Evolutionary conservation across 2,888 invertebrate genomes (phyloP).

Genomic region (Biston stratarius): DNA sequence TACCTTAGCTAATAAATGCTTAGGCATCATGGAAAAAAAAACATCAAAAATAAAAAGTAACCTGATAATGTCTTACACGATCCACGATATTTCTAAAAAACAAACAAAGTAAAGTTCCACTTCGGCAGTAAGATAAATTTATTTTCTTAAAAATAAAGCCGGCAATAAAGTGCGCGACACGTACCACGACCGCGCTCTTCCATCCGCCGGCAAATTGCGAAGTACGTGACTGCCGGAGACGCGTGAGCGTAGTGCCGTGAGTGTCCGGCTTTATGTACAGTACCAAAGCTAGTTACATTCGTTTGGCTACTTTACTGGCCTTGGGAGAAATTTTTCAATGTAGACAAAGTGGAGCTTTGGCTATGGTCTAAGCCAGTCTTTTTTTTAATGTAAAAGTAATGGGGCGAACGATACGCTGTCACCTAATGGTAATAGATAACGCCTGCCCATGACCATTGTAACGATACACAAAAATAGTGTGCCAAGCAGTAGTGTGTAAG

Average conservation of each 20-base stretch:
- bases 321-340: conserved; percentile 1
- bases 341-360: conserved; percentile 1
- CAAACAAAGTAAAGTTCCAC: conserved; percentile 38
- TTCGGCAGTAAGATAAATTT: conserved; percentile 47
- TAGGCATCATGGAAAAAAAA: not conserved
- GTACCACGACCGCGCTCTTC: conserved; percentile 63
- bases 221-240: conserved; percentile 57
- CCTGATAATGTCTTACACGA: not conserved
- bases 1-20: no score
- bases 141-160: conserved; percentile 60
- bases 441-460: no score
- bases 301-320: conserved; percentile 8
- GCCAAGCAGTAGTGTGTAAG: no score
- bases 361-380: not conserved
- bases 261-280: conserved; percentile 18
- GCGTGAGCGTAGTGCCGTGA: conserved; percentile 26
- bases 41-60: conserved; percentile 3
- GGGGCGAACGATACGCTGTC: no score
- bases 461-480: no score
- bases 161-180: conserved; percentile 62
- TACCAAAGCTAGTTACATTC: conserved; percentile 17
- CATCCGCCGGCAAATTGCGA: conserved; percentile 65
- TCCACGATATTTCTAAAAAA: conserved; percentile 14
- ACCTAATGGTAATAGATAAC: no score
- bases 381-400: not conserved